phyloP scores from a whole-genome alignment of 2,888 invertebrate genomes.

The Torymus texanus region DNA sequence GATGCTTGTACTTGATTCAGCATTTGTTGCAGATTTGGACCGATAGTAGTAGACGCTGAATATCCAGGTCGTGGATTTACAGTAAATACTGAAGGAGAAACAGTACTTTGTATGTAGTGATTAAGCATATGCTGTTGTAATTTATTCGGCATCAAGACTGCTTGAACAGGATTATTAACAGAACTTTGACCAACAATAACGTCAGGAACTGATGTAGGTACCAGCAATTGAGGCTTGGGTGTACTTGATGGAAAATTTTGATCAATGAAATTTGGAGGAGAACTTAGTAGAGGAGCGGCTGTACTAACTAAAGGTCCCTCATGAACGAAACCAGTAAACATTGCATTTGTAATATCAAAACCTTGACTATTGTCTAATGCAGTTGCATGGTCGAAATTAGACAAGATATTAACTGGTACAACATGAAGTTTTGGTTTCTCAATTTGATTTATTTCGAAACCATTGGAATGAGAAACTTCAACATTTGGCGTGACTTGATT shows the following conservation, averaged over 20 bases:
- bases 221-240: conserved; percentile 58
- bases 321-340: conserved; percentile 67
- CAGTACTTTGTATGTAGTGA: conserved; percentile 51
- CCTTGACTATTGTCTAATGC: conserved; percentile 75
- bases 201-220: conserved; percentile 66
- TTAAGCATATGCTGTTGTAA: conserved; percentile 47
- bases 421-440: conserved; percentile 71
- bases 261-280: conserved; percentile 58
- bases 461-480: conserved; percentile 68
- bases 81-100: conserved; percentile 51
- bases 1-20: conserved; percentile 54
- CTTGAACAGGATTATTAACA: conserved; percentile 66
- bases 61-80: conserved; percentile 60
- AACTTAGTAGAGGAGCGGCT: conserved; percentile 62
- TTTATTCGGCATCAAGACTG: conserved; percentile 62
- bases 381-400: conserved; percentile 74
- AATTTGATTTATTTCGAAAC: conserved; percentile 66
- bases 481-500: conserved; percentile 67
- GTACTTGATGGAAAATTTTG: conserved; percentile 51
- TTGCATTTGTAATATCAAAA: conserved; percentile 75
- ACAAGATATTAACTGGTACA: conserved; percentile 68
- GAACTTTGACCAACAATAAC: conserved; percentile 70
- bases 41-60: conserved; percentile 56
- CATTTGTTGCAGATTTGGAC: conserved; percentile 58
- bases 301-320: conserved; percentile 65